Percentiles rank a stretch among this genome's conserved stretches.
Conservation (phyloP, 2,888 invertebrate genomes). For the Sphecodes monilicornis region DNA sequence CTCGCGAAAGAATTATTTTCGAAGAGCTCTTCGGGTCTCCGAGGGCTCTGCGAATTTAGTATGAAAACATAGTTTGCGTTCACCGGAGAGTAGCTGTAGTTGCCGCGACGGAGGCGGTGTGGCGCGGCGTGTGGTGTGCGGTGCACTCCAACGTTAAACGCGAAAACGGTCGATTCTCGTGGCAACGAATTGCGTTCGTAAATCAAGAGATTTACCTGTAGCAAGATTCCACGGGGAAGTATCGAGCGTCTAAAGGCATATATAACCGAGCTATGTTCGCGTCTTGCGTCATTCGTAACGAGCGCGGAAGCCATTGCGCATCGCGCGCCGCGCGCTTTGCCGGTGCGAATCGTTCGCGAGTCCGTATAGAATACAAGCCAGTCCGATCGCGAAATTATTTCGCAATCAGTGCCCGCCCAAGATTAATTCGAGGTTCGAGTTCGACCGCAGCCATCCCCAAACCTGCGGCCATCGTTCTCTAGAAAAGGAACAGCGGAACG, state of each 20-base stretch:
- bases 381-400: conserved; percentile 65
- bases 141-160: conserved; percentile 21
- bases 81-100: too few relatives aligned
- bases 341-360: not conserved
- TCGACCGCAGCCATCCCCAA: conserved; percentile 31
- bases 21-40: not conserved
- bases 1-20: not conserved
- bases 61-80: conserved; percentile 18
- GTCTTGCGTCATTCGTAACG: conserved; percentile 49
- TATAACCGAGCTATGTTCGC: conserved; percentile 16
- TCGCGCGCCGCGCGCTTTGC: too few relatives aligned
- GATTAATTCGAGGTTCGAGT: conserved; percentile 63
- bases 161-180: conserved; percentile 34
- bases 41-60: conserved; percentile 18
- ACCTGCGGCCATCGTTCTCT: conserved; percentile 7
- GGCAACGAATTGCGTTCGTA: conserved; percentile 46
- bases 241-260: conserved; percentile 26
- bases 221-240: conserved; percentile 27
- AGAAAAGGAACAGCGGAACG: conserved; percentile 39
- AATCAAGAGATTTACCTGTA: conserved; percentile 48
- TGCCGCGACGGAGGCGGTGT: too few relatives aligned
- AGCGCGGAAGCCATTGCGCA: conserved; percentile 26
- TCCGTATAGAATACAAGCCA: not conserved
- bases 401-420: conserved; percentile 59
- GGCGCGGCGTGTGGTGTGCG: not conserved